Evolutionary conservation across 2,113 vertebrate genomes (phyloP), one percentile per base, ranked within the genome.

Genomic region (Phodopus roborovskii): DNA sequence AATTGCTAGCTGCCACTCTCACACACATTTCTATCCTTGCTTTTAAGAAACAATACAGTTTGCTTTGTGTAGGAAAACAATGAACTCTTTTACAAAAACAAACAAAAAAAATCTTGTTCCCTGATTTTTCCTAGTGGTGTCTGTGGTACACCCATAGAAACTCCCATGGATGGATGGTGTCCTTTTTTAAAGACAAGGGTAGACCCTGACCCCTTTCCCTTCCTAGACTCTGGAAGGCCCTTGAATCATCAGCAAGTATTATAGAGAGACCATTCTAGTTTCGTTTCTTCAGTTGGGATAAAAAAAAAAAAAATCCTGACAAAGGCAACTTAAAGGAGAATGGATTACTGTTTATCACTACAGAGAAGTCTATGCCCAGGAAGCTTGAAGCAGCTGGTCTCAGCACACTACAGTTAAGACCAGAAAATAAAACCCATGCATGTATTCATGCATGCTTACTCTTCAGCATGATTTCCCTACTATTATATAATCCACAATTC

Each of bases 151-250:
- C n/a, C 33, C 30, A 68, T 20, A 50, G 60, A 79, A 26, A 12
- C 3, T 3, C 30, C 30, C 11, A 22, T 1, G 15, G 17, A 22
- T 1, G 15, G 17, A n/a, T 7, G 39, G 30, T 24, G n/a, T 48
- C 7, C 12, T 0, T 56, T 83, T 33, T 50, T 17, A 36, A 56
- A 85, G 1, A 6, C 62, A 82, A 50, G 26, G 9, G 13, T 1
- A 73, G 30, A 85, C 12, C 16, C 36, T n/a, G 56, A 6, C n/a
- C 56, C 36, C 24, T 33, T 2, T 68, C 0, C 30, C 39, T 74
- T 50, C 66, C 24, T 2, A 24, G 17, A 2, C 24, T n/a, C 8
- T 9, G 1, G 50, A 48, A 68, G 48, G 45, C 26, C 33, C 36
- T n/a, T n/a, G 28, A 62, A 39, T 64, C 28, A 58, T 58, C 24